Base-by-base conservation (phyloP, 2,113 vertebrate genomes). In the Platichthys stellatus region DNA sequence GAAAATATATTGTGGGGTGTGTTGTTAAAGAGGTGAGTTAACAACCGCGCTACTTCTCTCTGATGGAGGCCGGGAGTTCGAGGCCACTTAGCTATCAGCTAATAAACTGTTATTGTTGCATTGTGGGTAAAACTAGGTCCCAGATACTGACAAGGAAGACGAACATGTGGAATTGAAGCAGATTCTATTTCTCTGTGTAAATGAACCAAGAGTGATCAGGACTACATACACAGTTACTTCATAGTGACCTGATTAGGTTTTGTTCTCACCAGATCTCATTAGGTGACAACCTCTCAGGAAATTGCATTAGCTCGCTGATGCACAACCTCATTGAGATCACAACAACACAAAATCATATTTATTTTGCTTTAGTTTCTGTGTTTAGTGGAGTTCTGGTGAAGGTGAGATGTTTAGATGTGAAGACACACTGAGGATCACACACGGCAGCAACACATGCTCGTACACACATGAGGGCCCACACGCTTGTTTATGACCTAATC, bases 191-290 rank as follows among this genome's bases (percentile, higher is more conserved):
- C 58, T 17, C 57, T 59, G 5, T 59, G 24, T 28, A 31, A 59
- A 17, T 18, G 58, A 28, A 23, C 11, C 21, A 24, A 24, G 56
- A 26, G 5, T 26, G 21, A 57, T 24, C 1, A 61, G n/a, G 18
- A 31, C 28, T 10, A 53, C 23, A 23, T 23, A 23, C 20, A 43
- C 38, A 14, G 24, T 26, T 74, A 66, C 74, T 63, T 51, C 20
- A 57, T 65, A 63, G 67, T 82, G 84, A 72, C 70, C 82, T 86
- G 67, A 86, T 84, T 84, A 80, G 68, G 57, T 26, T 38, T 84
- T 69, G 43, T 63, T 72, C 65, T 86, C 60, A 53, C 24, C 4
- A 38, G 58, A 78, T 65, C 51, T 74, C 51, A 72, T 84, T 77
- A 76, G 58, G 40, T 61, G 66, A 68, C 70, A 59, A 64, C 49